Evolutionary conservation across 2,797 vertebrate species (phyloP), one percentile per base, ranked within the genome.

Genomic region (Poeciliopsis infans): DNA sequence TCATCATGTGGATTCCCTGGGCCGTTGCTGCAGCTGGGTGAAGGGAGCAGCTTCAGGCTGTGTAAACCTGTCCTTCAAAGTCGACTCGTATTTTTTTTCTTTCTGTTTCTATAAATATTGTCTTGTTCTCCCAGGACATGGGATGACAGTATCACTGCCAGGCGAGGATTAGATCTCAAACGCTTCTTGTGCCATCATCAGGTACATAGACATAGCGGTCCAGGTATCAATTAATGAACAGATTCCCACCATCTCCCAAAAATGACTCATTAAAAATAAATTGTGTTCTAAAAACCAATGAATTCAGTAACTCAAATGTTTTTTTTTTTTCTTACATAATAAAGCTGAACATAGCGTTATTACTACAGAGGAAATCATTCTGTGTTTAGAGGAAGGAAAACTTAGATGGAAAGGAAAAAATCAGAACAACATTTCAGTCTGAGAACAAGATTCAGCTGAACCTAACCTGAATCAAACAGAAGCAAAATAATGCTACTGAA

Each of bases 61-160:
- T 68, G 64, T 13, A 36, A 68, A 68, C 18, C 36, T 68, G 18
- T 41, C 64, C 64, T 68, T 68, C 36, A 41, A 68, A 68, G 64
- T 41, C 10, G 23, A 20, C 64, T 5, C 4, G 23, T 68, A 7
- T 43, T 25, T 68, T 43, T 41, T 68, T 41, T 68, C 20, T 69
- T 23, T 43, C 36, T 69, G 66, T n/a, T 69, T 41, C 66, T 69
- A 69, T 43, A 43, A 69, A 69, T 69, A 69, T 43, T n/a, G 66
- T 43, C 66, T 69, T 41, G 11, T 43, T 43, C 23, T 28, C 41
- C 3, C 68, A 70, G 68, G 41, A 46, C 13, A 45, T 70, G 41
- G 68, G 68, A 46, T 28, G 25, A 45, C 41, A 70, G 41, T 28
- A 13, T 28, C 28, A 13, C 68, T 70, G 68, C 41, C 68, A 70